These are phyloP conservation scores for Xylota sylvarum DNA, from an alignment of 2,888 invertebrate genomes.

Conservation along the genomic window DNA sequence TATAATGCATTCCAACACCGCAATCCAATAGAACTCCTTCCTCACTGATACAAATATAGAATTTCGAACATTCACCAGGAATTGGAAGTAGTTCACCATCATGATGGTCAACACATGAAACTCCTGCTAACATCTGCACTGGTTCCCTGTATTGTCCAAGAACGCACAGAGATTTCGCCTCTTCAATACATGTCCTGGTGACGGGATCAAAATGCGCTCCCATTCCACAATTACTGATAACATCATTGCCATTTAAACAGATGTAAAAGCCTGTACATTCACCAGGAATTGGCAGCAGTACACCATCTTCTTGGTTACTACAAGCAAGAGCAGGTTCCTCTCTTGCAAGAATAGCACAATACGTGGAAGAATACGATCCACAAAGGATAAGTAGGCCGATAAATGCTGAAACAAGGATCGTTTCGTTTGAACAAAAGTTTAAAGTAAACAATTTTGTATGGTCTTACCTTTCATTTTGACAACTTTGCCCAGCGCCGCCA, in stretches of 20 bases:
- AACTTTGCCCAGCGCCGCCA: background rate
- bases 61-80: background rate
- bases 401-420: background rate
- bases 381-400: constrained; percentile 38
- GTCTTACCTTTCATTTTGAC: constrained; percentile 47
- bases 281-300: constrained; percentile 25
- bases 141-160: background rate
- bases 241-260: constrained; percentile 38
- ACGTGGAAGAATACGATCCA: background rate
- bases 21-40: background rate
- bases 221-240: constrained; percentile 16
- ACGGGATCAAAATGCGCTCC: constrained; percentile 39
- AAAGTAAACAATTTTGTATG: background rate
- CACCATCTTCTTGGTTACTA: constrained; percentile 26
- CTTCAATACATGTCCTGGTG: constrained; percentile 40
- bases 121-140: background rate
- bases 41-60: background rate
- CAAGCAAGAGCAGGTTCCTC: constrained; percentile 6
- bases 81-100: background rate
- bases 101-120: background rate
- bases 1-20: background rate
- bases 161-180: constrained; percentile 13
- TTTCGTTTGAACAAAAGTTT: background rate
- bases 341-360: background rate
- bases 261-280: constrained; percentile 50